Evolutionary conservation across 2,113 vertebrate genomes (phyloP).

Genomic region (Cavia aperea): DNA sequence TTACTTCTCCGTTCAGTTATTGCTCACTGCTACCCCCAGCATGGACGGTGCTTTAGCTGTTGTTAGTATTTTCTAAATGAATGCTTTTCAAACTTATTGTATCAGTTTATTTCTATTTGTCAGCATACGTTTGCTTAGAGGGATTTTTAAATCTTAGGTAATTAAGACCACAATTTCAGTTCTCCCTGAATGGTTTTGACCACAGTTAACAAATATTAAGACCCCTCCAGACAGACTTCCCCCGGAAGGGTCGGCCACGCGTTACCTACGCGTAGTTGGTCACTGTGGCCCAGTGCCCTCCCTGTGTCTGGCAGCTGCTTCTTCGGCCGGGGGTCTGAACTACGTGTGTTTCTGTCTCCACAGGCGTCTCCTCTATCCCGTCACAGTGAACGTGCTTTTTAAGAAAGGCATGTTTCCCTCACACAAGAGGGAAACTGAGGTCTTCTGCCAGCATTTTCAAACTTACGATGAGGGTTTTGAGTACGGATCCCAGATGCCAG

Average conservation of each 20-base stretch:
- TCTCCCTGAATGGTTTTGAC: not conserved
- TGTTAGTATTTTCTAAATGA: conserved; percentile 23
- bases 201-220: conserved; percentile 9
- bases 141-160: conserved; percentile 34
- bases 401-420: conserved; percentile 76
- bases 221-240: not conserved
- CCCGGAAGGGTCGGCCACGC: not conserved
- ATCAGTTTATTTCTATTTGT: not conserved
- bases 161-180: not conserved
- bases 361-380: conserved; percentile 81
- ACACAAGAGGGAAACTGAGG: conserved; percentile 64
- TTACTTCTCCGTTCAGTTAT: not conserved
- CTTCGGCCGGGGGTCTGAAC: not conserved
- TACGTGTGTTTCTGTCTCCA: conserved; percentile 44
- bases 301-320: not conserved
- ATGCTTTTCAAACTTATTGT: conserved; percentile 6
- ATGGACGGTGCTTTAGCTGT: not conserved
- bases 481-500: conserved; percentile 80
- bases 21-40: not conserved
- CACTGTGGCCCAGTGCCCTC: not conserved
- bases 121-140: not conserved
- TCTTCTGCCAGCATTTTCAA: conserved; percentile 80
- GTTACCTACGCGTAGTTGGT: not conserved
- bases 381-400: conserved; percentile 79
- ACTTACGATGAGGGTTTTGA: conserved; percentile 82